Conservation (phyloP, 1,140 invertebrate species). For the Ceratoteleas bidentatus region DNA sequence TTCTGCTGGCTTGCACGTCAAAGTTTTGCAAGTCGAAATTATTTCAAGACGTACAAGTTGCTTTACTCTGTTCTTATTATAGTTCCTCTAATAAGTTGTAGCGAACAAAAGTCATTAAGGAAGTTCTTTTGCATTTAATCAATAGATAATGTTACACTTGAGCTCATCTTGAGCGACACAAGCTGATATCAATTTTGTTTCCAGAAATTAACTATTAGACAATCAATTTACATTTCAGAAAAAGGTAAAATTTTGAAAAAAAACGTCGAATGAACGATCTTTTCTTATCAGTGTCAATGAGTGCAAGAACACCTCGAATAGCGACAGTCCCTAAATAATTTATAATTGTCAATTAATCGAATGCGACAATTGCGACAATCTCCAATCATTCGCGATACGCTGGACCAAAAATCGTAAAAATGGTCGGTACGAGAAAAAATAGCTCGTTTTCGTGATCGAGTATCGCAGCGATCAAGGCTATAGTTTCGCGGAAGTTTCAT, state of each 20-base stretch:
- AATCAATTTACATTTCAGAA: neutral
- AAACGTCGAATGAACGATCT: slow-evolving; percentile 13
- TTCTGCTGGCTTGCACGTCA: neutral
- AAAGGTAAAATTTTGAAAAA: neutral
- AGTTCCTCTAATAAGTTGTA: slow-evolving; percentile 28
- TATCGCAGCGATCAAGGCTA: slow-evolving; percentile 40
- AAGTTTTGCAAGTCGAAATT: slow-evolving; percentile 1
- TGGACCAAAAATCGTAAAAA: slow-evolving; percentile 10
- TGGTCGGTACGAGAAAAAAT: slow-evolving; percentile 26
- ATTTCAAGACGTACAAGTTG: slow-evolving; percentile 14
- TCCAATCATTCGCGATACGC: slow-evolving; percentile 10
- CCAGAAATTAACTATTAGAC: neutral
- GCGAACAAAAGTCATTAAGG: slow-evolving; percentile 20
- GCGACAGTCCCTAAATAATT: slow-evolving; percentile 7
- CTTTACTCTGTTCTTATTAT: slow-evolving; percentile 30
- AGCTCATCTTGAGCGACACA: neutral
- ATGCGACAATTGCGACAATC: neutral
- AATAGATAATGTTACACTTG: slow-evolving; percentile 5
- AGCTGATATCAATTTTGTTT: neutral
- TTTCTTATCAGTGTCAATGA: slow-evolving; percentile 2
- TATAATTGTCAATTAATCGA: slow-evolving; percentile 25
- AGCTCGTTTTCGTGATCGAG: slow-evolving; percentile 36
- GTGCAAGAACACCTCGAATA: no score
- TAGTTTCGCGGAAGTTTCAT: slow-evolving; percentile 52
- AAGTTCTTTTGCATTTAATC: slow-evolving; percentile 20